Percentiles rank a stretch among this genome's conserved stretches.
These are phyloP conservation scores for Chromis chromis DNA, from an alignment of 2,797 vertebrate species.

Conservation along the genomic window DNA sequence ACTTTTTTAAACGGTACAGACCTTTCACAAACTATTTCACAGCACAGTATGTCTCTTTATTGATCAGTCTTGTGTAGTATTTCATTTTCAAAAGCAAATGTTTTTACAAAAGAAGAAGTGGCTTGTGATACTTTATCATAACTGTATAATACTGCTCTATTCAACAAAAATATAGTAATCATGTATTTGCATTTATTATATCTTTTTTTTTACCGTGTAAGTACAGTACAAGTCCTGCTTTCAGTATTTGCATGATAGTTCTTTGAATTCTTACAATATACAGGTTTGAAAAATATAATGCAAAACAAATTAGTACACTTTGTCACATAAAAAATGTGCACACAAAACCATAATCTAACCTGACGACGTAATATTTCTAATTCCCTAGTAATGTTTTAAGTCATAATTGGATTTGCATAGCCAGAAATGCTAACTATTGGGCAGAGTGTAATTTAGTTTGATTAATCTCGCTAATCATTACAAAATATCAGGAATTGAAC, in stretches of 20 bases:
- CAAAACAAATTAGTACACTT: conserved; percentile 81
- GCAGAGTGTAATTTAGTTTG: conserved; percentile 76
- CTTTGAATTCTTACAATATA: conserved; percentile 81
- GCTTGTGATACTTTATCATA: conserved; percentile 67
- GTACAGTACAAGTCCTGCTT: conserved; percentile 81
- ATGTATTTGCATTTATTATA: conserved; percentile 77
- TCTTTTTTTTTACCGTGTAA: conserved; percentile 80
- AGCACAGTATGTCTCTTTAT: conserved; percentile 73
- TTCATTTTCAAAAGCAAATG: conserved; percentile 74
- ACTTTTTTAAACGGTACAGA: conserved; percentile 64
- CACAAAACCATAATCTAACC: conserved; percentile 66
- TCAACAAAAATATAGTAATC: conserved; percentile 77
- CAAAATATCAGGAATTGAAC: conserved; percentile 68
- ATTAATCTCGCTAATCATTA: conserved; percentile 80
- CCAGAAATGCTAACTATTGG: conserved; percentile 76
- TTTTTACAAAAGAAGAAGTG: conserved; percentile 75
- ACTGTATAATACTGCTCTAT: conserved; percentile 71
- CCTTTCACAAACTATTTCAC: conserved; percentile 67
- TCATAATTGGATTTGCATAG: conserved; percentile 82
- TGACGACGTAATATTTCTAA: conserved; percentile 57
- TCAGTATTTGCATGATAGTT: conserved; percentile 78
- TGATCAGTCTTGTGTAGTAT: conserved; percentile 76
- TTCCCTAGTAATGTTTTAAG: conserved; percentile 71
- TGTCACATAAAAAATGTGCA: conserved; percentile 66
- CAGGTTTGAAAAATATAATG: conserved; percentile 78